Evolutionary conservation across 2,888 invertebrate species (phyloP).

Genomic region (Formica aserva): DNA sequence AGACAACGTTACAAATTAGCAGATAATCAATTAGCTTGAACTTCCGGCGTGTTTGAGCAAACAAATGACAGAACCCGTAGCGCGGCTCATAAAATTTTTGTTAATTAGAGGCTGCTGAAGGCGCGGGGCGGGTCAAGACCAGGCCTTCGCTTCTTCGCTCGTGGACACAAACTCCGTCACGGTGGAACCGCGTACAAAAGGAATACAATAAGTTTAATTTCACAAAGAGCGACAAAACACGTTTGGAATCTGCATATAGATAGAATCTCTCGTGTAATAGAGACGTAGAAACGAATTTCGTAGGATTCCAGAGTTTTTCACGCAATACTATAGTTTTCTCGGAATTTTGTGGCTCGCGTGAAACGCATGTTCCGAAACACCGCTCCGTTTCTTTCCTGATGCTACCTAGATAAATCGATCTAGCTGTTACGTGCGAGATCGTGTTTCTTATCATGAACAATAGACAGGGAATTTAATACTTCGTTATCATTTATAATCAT

Average conservation of each 20-base stretch:
- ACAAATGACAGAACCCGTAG: slow-evolving; percentile 79
- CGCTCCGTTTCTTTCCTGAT: slow-evolving; percentile 36
- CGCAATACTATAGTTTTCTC: slow-evolving; percentile 15
- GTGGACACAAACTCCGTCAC: slow-evolving; percentile 47
- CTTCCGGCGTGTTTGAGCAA: slow-evolving; percentile 81
- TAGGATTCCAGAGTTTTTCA: slow-evolving; percentile 13
- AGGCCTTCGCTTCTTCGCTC: slow-evolving; percentile 63
- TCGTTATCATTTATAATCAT: slow-evolving; percentile 51
- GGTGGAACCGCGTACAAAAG: slow-evolving; percentile 55
- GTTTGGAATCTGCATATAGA: slow-evolving; percentile 76
- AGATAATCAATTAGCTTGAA: slow-evolving; percentile 82
- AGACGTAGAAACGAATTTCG: slow-evolving; percentile 64
- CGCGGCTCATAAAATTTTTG: slow-evolving; percentile 81
- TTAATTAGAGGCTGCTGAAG: slow-evolving; percentile 80
- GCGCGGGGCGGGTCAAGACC: slow-evolving; percentile 71
- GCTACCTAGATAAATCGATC: slow-evolving; percentile 41
- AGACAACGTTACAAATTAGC: slow-evolving; percentile 82
- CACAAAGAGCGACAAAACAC: slow-evolving; percentile 62
- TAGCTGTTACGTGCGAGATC: slow-evolving; percentile 35
- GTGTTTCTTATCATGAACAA: slow-evolving; percentile 45
- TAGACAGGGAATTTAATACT: slow-evolving; percentile 33
- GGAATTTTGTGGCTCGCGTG: slow-evolving; percentile 38
- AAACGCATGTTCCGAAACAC: slow-evolving; percentile 41
- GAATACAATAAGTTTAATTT: slow-evolving; percentile 68
- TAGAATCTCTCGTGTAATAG: slow-evolving; percentile 66